A percentile compares a stretch with the other conserved stretches of the same genome.
Conservation (phyloP, 2,888 invertebrate species). For the Chloromyia formosa region DNA sequence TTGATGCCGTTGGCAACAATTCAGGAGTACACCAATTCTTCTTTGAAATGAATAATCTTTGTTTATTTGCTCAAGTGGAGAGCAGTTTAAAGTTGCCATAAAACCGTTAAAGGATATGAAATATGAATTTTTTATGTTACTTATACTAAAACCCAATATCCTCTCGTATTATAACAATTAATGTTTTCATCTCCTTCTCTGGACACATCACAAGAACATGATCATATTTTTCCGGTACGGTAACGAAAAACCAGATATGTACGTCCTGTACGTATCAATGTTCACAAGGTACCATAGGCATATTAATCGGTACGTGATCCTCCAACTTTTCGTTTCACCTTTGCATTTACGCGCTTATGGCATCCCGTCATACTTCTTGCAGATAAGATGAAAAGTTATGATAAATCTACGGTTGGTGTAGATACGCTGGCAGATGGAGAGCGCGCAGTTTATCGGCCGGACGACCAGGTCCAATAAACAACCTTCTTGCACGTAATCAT, state of each 20-base stretch:
- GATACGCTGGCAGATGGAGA: neutral
- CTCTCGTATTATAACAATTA: too few relatives aligned
- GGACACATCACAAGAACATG: neutral
- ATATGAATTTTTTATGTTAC: too few relatives aligned
- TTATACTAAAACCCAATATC: too few relatives aligned
- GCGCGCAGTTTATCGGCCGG: neutral
- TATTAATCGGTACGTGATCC: conserved; percentile 12
- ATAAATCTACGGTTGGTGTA: neutral
- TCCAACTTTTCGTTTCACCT: neutral
- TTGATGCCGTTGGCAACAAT: too few relatives aligned
- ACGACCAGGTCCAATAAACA: neutral
- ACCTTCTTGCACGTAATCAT: conserved; percentile 29
- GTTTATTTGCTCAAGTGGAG: too few relatives aligned
- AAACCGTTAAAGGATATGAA: too few relatives aligned
- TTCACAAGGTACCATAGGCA: neutral
- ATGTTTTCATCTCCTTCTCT: neutral
- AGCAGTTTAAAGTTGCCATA: too few relatives aligned
- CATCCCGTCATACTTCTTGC: neutral
- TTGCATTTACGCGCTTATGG: neutral
- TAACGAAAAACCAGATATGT: neutral
- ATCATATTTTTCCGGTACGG: neutral
- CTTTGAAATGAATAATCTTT: too few relatives aligned
- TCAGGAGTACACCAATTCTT: too few relatives aligned
- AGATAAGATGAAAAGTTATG: conserved; percentile 13
- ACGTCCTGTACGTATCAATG: neutral